These are phyloP conservation scores for Chironomus tentans DNA, from an alignment of 2,888 invertebrate genomes.

Conservation along the genomic window DNA sequence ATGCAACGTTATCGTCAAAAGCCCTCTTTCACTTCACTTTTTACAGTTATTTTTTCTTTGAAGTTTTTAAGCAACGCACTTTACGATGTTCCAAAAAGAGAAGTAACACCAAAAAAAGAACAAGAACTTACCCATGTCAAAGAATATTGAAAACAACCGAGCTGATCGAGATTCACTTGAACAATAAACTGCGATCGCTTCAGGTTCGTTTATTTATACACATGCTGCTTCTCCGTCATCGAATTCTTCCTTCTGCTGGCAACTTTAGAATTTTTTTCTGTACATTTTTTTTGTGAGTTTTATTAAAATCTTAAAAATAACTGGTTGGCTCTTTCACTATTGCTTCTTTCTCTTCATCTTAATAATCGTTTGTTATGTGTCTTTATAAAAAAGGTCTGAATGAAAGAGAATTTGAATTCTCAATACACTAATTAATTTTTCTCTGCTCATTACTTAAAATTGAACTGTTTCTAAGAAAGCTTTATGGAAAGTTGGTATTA, in stretches of 20 bases:
- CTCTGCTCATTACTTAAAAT: no score
- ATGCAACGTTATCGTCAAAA: background rate
- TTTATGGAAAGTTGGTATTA: no score
- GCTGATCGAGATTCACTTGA: background rate
- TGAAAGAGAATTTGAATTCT: no score
- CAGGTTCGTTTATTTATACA: background rate
- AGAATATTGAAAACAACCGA: background rate
- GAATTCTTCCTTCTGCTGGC: background rate
- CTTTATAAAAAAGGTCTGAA: no score
- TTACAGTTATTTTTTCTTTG: background rate
- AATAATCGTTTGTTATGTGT: no score
- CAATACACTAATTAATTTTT: no score
- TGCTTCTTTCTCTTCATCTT: no score
- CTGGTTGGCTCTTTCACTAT: no score
- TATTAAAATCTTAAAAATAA: no score
- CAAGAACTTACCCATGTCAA: conserved; percentile 3
- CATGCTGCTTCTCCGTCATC: background rate
- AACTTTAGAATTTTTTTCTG: background rate
- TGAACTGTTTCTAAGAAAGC: no score
- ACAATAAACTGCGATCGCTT: conserved; percentile 2
- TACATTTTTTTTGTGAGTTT: background rate
- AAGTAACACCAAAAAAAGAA: background rate
- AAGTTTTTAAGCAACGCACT: background rate
- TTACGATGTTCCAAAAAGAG: background rate
- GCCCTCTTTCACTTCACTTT: background rate